Evolutionary conservation across 2,888 invertebrate species (phyloP).

Genomic region (Cosmorhoe ocellata): DNA sequence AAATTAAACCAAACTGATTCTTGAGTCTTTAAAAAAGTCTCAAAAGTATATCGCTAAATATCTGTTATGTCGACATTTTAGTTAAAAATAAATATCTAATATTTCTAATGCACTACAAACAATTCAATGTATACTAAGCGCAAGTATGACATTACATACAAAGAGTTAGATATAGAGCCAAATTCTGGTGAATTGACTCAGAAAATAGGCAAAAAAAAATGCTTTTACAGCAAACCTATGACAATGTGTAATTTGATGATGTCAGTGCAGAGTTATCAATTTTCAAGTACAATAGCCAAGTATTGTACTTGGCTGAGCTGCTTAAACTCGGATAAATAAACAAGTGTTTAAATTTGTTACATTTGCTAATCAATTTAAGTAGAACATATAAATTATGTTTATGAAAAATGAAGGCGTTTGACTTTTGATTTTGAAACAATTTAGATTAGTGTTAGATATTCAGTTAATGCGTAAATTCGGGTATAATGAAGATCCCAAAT

Average conservation of each 20-base stretch:
- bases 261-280: constrained; percentile 6
- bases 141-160: too few relatives aligned
- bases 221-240: too few relatives aligned
- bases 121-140: not conserved
- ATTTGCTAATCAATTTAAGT: not conserved
- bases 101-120: constrained; percentile 7
- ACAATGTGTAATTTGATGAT: constrained; percentile 12
- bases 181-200: too few relatives aligned
- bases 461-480: not conserved
- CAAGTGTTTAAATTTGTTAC: not conserved
- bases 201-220: too few relatives aligned
- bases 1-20: too few relatives aligned
- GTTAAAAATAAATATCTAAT: too few relatives aligned
- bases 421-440: not conserved
- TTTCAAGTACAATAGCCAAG: not conserved
- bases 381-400: not conserved
- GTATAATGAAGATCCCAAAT: constrained; percentile 1
- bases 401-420: not conserved
- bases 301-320: too few relatives aligned
- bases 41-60: too few relatives aligned
- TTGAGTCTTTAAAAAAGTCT: too few relatives aligned
- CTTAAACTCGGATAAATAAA: too few relatives aligned
- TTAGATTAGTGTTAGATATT: not conserved
- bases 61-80: too few relatives aligned
- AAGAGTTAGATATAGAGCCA: too few relatives aligned